These are phyloP conservation scores for Euwallacea similis DNA, from an alignment of 1,140 invertebrate genomes.

Conservation along the genomic window DNA sequence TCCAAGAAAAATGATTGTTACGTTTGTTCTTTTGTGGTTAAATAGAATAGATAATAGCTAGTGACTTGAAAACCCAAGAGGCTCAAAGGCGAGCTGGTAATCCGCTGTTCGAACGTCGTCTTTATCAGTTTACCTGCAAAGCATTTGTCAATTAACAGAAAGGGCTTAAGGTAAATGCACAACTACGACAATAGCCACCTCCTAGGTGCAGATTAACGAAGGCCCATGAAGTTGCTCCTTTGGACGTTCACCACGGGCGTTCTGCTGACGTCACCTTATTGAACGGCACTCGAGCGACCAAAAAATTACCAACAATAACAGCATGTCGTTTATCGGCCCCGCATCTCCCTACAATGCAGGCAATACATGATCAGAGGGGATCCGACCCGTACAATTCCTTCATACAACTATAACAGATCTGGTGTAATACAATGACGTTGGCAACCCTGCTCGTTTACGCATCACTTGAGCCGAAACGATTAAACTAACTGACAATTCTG, in stretches of 20 bases:
- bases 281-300: conserved; percentile 46
- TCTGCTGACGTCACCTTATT: conserved; percentile 41
- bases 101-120: conserved; percentile 6
- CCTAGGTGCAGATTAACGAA: conserved; percentile 46
- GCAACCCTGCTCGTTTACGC: conserved; percentile 42
- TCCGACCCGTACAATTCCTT: conserved; percentile 40
- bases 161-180: conserved; percentile 43
- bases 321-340: conserved; percentile 44
- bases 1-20: too few species aligned
- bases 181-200: conserved; percentile 44
- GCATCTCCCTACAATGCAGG: conserved; percentile 38
- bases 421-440: conserved; percentile 35
- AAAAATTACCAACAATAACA: conserved; percentile 50
- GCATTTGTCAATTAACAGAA: conserved; percentile 32
- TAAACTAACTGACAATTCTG: conserved; percentile 46
- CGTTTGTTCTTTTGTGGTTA: too few species aligned
- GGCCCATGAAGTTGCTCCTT: conserved; percentile 39
- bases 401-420: conserved; percentile 37
- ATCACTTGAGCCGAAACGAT: conserved; percentile 46
- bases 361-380: conserved; percentile 27
- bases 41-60: too few species aligned
- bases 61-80: too few species aligned
- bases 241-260: conserved; percentile 41
- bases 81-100: too few species aligned
- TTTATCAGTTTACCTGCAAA: conserved; percentile 24